These are phyloP conservation scores for Motacilla tschutschensis DNA, from an alignment of 2,113 vertebrate species.

Conservation along the genomic window DNA sequence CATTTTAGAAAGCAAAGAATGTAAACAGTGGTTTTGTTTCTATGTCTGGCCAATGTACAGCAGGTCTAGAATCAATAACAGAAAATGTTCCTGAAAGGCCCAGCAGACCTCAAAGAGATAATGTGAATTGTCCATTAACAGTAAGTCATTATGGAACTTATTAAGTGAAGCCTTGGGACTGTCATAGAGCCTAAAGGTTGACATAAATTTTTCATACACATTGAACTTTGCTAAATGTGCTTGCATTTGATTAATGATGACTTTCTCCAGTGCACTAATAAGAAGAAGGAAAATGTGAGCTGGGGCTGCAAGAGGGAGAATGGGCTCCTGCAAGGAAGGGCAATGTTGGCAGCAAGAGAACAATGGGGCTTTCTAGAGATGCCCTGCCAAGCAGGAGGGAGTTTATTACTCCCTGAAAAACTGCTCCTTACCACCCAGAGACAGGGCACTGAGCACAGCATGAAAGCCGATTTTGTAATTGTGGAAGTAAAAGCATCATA, in stretches of 20 bases:
- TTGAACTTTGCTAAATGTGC: slow-evolving; percentile 61
- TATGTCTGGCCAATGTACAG: not conserved
- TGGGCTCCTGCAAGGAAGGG: not conserved
- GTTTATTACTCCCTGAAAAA: slow-evolving; percentile 7
- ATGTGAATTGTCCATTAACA: slow-evolving; percentile 33
- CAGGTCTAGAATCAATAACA: slow-evolving; percentile 5
- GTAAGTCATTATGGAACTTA: slow-evolving; percentile 55
- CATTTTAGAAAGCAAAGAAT: not conserved
- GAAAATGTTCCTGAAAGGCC: slow-evolving; percentile 42
- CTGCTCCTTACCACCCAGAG: not conserved
- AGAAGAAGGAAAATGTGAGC: slow-evolving; percentile 14
- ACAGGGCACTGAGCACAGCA: not conserved
- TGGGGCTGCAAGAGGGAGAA: not conserved
- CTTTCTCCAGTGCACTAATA: slow-evolving; percentile 17
- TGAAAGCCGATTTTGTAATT: not conserved
- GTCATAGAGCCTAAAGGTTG: slow-evolving; percentile 55
- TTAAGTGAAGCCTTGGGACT: slow-evolving; percentile 56
- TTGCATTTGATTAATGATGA: slow-evolving; percentile 54
- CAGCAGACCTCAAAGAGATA: slow-evolving; percentile 30
- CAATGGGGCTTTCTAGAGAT: not conserved
- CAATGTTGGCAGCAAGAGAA: not conserved
- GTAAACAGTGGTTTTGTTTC: not conserved
- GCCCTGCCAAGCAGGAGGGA: not conserved
- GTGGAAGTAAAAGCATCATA: not conserved
- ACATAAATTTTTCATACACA: slow-evolving; percentile 64